Conservation (phyloP, 2,888 invertebrate genomes). For the Drosophila diplacantha region DNA sequence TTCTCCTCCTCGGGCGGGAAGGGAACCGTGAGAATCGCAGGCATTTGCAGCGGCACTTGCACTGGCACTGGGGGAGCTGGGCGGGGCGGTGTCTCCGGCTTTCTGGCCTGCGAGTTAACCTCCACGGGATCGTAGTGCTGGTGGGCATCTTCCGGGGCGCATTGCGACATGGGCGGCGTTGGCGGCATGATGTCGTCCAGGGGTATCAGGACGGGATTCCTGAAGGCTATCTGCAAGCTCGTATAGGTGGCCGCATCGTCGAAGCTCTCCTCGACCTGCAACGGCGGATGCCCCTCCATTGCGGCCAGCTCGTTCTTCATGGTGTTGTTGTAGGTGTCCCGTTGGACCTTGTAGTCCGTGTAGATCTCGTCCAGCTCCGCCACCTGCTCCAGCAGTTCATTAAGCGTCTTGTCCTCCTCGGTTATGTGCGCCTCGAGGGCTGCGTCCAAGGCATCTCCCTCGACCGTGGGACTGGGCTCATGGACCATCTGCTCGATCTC, state of each 20-base stretch:
- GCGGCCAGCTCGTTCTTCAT: conserved; percentile 73
- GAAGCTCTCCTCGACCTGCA: conserved; percentile 83
- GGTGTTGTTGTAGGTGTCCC: conserved; percentile 78
- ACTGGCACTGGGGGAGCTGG: conserved; percentile 21
- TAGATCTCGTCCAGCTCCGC: conserved; percentile 90
- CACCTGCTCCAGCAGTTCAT: conserved; percentile 86
- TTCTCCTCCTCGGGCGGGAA: conserved; percentile 79
- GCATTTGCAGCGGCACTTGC: conserved; percentile 24
- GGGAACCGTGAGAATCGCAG: conserved; percentile 23
- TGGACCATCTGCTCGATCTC: conserved; percentile 63
- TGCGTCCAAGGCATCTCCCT: conserved; percentile 46
- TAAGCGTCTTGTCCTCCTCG: conserved; percentile 82
- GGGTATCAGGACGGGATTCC: conserved; percentile 86
- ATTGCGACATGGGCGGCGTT: conserved; percentile 72
- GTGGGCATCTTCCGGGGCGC: conserved; percentile 76
- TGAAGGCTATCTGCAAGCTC: conserved; percentile 90
- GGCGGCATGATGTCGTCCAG: conserved; percentile 81
- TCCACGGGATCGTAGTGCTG: conserved; percentile 77
- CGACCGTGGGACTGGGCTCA: conserved; percentile 39
- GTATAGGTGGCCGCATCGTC: conserved; percentile 90
- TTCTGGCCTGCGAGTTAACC: conserved; percentile 76
- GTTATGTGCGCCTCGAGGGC: conserved; percentile 44
- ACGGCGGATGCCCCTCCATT: conserved; percentile 59
- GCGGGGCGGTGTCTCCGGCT: conserved; percentile 52
- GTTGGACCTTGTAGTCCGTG: conserved; percentile 83